A percentile compares a stretch with the other conserved stretches of the same genome.
Conservation (phyloP, 2,113 vertebrate species). For the Lagopus muta region DNA sequence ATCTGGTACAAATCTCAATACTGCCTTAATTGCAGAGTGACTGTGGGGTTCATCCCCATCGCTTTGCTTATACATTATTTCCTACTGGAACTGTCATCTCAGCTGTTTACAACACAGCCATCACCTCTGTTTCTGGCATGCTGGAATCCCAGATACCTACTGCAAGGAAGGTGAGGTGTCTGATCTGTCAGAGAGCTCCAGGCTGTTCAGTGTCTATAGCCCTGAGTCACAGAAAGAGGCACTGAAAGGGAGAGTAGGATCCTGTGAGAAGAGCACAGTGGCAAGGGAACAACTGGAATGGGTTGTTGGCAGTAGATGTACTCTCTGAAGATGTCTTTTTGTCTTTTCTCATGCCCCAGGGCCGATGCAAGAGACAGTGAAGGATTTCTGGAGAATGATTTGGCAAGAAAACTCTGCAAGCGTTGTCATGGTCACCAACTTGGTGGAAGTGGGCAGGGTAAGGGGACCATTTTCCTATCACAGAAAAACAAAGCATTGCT, state of each 20-base stretch:
- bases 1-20: neutral
- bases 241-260: neutral
- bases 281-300: neutral
- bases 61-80: neutral
- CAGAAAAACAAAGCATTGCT: neutral
- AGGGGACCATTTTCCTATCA: conserved; percentile 25
- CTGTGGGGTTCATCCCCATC: neutral
- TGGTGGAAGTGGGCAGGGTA: conserved; percentile 99
- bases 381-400: conserved; percentile 99
- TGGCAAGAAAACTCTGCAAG: conserved; percentile 98
- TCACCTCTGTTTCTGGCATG: neutral
- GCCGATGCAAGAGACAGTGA: conserved; percentile 97
- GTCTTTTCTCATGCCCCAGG: conserved; percentile 76
- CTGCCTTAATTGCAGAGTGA: neutral
- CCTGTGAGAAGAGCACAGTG: neutral
- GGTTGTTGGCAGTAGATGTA: neutral
- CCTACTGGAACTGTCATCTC: neutral
- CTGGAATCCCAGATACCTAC: neutral
- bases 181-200: neutral
- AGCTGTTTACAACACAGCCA: neutral
- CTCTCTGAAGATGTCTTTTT: neutral
- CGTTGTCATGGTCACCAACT: conserved; percentile 99
- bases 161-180: neutral
- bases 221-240: neutral
- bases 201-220: accelerated